Evolutionary conservation across 1,140 invertebrate species (phyloP), one percentile per base, ranked within the genome.

Genomic region (Delia radicum): DNA sequence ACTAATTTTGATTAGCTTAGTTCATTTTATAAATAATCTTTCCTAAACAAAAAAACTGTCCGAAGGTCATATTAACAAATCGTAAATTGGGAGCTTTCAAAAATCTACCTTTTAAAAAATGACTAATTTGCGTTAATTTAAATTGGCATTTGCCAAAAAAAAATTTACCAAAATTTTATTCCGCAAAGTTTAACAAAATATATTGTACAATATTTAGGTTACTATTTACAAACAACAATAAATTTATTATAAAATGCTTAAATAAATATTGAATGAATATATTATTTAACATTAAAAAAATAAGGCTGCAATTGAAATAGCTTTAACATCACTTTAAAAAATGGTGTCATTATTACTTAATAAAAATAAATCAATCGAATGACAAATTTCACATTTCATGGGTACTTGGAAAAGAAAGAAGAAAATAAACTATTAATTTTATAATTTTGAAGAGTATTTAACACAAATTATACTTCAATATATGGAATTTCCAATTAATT

Each of bases 291-390:
- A 55, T 75, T 71, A 46, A 27, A 46, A 75, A 75, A 75, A 21
- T 75, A 75, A 75, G 69, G n/a, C 63, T 71, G 37, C 67, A 75
- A 75, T 75, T 75, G 74, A 75, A 75, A 75, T 3, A 69, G 46
- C 37, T 75, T 75, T 75, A 55, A 55, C 37, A 33, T 18, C 74
- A 18, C 74, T 75, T 33, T 48, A 21, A 71, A 8, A 21, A 42
- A 10, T 42, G 37, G 37, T 42, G 37, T 15, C 37, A 42, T 42
- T 42, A 42, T 42, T 42, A 42, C 37, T 42, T 42, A 42, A 42
- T 42, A 10, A 15, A 42, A 42, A 10, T 10, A 42, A 42, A 10
- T 1, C n/a, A n/a, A n/a, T n/a, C n/a, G n/a, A n/a, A n/a, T n/a
- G n/a, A n/a, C n/a, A 42, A 5, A 42, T 8, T n/a, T n/a, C n/a